Conservation (phyloP, 2,888 invertebrate genomes). For the Lasioglossum figueresi region DNA sequence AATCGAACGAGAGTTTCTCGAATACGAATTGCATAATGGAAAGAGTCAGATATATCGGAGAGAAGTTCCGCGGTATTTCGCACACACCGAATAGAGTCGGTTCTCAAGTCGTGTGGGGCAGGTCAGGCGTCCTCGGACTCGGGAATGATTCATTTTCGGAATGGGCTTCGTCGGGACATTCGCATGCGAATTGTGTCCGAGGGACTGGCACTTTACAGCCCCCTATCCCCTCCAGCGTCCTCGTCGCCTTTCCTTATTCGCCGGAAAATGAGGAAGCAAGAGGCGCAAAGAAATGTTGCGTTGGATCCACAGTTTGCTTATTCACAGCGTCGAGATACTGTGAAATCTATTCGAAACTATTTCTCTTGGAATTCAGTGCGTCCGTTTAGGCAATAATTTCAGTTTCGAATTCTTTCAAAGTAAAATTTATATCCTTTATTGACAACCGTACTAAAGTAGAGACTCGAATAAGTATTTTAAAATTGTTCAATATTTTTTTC, state of each 20-base stretch:
- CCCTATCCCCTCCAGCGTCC: neutral
- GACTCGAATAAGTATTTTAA: neutral
- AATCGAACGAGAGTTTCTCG: neutral
- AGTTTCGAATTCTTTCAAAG: neutral
- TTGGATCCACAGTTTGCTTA: neutral
- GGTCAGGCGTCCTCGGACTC: slow-evolving; percentile 69
- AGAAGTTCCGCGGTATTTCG: neutral
- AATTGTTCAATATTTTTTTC: neutral
- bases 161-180: slow-evolving; percentile 58
- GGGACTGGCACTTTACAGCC: neutral
- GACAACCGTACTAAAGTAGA: neutral
- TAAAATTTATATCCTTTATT: neutral
- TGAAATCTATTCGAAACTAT: neutral
- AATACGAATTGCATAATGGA: neutral
- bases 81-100: slow-evolving; percentile 34
- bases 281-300: neutral
- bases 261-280: slow-evolving; percentile 4
- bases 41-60: neutral
- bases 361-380: neutral
- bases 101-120: slow-evolving; percentile 69
- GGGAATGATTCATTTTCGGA: slow-evolving; percentile 66
- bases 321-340: neutral
- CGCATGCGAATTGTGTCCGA: slow-evolving; percentile 58
- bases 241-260: neutral
- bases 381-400: neutral